These are phyloP conservation scores for Hypotaenidia okinawae DNA, from an alignment of 2,797 vertebrate species.

Conservation along the genomic window DNA sequence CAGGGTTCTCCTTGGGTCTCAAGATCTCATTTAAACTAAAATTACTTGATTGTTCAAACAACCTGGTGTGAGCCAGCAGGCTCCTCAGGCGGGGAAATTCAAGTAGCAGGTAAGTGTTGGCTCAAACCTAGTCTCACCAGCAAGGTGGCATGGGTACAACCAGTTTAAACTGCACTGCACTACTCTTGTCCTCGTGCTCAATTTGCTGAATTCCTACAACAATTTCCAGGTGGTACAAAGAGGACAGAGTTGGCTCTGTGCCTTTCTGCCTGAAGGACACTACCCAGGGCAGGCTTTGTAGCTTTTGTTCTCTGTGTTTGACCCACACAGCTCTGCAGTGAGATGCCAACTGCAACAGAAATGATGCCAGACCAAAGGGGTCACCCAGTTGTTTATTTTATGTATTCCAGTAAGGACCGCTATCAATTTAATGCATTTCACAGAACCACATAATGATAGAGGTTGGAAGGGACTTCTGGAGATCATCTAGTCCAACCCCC, in stretches of 20 bases:
- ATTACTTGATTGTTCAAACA: not conserved
- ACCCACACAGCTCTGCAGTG: rapidly evolving
- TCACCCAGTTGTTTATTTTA: not conserved
- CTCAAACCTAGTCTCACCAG: not conserved
- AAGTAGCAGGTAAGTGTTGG: not conserved
- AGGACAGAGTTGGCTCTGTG: not conserved
- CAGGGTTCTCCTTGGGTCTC: not conserved
- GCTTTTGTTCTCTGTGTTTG: not conserved
- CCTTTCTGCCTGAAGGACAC: not conserved
- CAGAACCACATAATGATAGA: too few relatives aligned
- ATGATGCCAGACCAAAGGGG: not conserved
- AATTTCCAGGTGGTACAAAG: not conserved
- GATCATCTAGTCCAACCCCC: too few relatives aligned
- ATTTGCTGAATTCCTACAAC: not conserved
- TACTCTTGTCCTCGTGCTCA: not conserved
- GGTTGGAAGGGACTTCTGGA: too few relatives aligned
- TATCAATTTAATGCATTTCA: not conserved
- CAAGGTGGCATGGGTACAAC: not conserved
- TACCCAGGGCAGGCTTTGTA: not conserved
- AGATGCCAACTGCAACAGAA: not conserved
- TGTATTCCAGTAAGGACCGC: not conserved
- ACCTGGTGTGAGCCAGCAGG: not conserved
- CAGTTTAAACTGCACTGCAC: not conserved
- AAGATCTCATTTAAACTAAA: not conserved
- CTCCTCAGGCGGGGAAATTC: not conserved